Conservation (phyloP, 1,140 invertebrate species). For the Papilio dardanus region DNA sequence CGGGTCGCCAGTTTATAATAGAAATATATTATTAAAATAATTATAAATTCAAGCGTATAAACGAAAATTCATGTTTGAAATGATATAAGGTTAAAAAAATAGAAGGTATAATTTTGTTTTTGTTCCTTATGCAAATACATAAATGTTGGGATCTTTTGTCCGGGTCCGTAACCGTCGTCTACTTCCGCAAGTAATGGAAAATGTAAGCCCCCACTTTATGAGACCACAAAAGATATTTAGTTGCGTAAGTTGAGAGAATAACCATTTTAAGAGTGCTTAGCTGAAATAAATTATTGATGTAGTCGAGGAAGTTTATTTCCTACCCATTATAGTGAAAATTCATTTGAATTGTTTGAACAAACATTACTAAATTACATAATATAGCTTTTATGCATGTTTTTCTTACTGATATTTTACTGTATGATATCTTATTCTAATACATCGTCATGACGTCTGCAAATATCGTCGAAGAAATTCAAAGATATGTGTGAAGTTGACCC, state of each 20-base stretch:
- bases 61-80: background rate
- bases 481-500: too few relatives aligned
- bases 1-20: too few relatives aligned
- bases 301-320: background rate
- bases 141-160: slow-evolving; percentile 2
- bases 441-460: too few relatives aligned
- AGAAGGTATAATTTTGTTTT: slow-evolving; percentile 2
- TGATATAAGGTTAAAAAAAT: background rate
- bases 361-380: too few relatives aligned
- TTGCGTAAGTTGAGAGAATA: background rate
- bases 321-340: background rate
- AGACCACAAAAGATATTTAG: background rate
- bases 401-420: too few relatives aligned
- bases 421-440: too few relatives aligned
- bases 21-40: background rate
- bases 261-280: background rate
- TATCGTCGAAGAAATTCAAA: too few relatives aligned
- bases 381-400: too few relatives aligned
- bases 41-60: background rate
- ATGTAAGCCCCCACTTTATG: slow-evolving; percentile 2
- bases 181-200: slow-evolving; percentile 8
- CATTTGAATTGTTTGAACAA: too few relatives aligned
- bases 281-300: background rate
- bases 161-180: slow-evolving; percentile 5
- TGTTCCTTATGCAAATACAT: slow-evolving; percentile 21